A percentile compares a stretch with the other conserved stretches of the same genome.
These are phyloP conservation scores for Apogon hyalosoma DNA, from an alignment of 2,797 vertebrate genomes.

Conservation along the genomic window DNA sequence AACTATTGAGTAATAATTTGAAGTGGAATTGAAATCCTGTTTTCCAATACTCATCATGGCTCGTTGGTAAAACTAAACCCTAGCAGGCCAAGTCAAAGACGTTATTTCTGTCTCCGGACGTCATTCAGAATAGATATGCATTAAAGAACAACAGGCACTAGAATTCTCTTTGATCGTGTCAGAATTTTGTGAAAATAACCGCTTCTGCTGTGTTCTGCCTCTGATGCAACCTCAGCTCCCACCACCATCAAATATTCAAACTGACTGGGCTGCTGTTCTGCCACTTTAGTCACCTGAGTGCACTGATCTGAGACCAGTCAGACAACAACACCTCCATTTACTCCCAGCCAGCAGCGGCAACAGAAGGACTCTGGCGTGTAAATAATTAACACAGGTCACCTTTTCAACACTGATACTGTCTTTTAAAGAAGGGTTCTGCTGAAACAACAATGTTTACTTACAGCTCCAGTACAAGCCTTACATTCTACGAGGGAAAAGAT, in stretches of 20 bases:
- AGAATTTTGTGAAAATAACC: conserved; percentile 10
- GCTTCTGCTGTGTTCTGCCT: background rate
- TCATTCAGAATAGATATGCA: too few species aligned
- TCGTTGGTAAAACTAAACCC: too few species aligned
- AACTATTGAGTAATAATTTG: background rate
- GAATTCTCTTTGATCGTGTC: background rate
- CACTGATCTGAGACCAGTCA: conserved; percentile 46
- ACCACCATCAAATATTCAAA: conserved; percentile 67
- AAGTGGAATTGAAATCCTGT: background rate
- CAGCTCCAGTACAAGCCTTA: background rate
- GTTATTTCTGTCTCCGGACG: too few species aligned
- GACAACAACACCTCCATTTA: conserved; percentile 37
- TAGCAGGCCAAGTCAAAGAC: too few species aligned
- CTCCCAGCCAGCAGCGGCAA: conserved; percentile 34
- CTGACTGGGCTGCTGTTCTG: conserved; percentile 29
- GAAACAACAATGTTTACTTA: conserved; percentile 20
- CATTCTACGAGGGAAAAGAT: background rate
- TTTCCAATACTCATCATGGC: background rate
- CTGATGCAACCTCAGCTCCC: conserved; percentile 22
- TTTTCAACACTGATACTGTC: conserved; percentile 30
- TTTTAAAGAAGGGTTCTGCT: conserved; percentile 4
- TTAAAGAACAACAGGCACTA: too few species aligned
- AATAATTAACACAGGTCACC: conserved; percentile 51
- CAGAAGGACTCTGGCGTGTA: conserved; percentile 15
- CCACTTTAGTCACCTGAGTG: conserved; percentile 35